These are phyloP conservation scores for Coendou prehensilis DNA, from an alignment of 2,797 vertebrate genomes.

Conservation along the genomic window DNA sequence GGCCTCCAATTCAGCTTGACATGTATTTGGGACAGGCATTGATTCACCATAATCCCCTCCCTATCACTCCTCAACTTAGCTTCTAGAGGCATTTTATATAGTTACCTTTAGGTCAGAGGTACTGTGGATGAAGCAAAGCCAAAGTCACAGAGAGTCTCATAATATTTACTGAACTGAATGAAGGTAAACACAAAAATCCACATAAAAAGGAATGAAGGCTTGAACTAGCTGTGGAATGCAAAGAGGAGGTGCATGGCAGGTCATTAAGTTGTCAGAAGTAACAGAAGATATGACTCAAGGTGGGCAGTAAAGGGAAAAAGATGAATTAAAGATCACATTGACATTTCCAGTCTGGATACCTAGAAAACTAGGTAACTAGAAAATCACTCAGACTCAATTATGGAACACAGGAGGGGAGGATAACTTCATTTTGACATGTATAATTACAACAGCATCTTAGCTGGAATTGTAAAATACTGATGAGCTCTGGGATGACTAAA, in stretches of 20 bases:
- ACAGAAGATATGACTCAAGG: neutral
- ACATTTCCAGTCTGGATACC: constrained; percentile 41
- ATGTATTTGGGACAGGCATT: neutral
- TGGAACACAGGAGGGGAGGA: constrained; percentile 30
- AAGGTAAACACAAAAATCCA: neutral
- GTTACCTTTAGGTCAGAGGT: neutral
- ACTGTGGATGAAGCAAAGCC: neutral
- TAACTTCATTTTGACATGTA: constrained; percentile 39
- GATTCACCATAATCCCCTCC: neutral
- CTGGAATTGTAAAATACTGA: neutral
- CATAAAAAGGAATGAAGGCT: constrained; percentile 15
- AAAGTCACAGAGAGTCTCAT: neutral
- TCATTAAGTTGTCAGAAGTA: neutral
- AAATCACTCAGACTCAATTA: constrained; percentile 51
- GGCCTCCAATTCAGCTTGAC: neutral
- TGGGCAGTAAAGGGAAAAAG: constrained; percentile 33
- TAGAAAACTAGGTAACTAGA: neutral
- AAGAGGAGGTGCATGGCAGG: neutral
- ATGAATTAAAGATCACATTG: constrained; percentile 51
- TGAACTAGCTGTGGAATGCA: neutral
- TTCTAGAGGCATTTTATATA: neutral
- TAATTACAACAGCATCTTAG: constrained; percentile 48
- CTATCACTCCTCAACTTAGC: neutral
- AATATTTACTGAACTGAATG: neutral
- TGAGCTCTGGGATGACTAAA: constrained; percentile 26